Conservation (phyloP, 2,113 vertebrate species). For the Tyrannus savana region DNA sequence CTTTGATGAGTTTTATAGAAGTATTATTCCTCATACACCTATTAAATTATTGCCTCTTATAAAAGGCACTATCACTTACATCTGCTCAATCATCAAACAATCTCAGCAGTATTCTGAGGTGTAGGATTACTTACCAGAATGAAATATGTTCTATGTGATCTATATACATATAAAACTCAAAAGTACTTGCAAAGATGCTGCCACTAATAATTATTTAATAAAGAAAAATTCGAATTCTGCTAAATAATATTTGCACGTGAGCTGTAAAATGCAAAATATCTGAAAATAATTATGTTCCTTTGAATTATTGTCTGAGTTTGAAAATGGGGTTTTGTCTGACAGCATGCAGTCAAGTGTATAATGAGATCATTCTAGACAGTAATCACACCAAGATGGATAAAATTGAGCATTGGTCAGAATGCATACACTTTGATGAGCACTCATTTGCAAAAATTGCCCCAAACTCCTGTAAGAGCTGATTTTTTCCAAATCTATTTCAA, state of each 20-base stretch:
- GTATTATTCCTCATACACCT: background rate
- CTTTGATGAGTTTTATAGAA: background rate
- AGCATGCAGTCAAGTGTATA: conserved; percentile 38
- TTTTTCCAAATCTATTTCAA: background rate
- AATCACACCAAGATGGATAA: background rate
- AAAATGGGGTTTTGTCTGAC: conserved; percentile 3
- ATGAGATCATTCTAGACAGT: conserved; percentile 7
- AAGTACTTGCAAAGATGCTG: background rate
- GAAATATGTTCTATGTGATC: background rate
- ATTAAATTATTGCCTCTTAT: background rate
- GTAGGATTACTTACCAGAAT: background rate
- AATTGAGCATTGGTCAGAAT: conserved; percentile 3
- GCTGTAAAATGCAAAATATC: conserved; percentile 9
- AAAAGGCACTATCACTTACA: background rate
- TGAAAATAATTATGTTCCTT: background rate
- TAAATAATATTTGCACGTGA: background rate
- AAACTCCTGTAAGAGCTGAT: background rate
- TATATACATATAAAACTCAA: background rate
- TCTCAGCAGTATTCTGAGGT: background rate
- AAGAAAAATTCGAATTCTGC: background rate
- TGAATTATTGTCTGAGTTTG: conserved; percentile 32
- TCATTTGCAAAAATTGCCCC: background rate
- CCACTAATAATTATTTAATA: background rate
- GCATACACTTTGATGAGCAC: background rate
- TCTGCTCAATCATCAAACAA: background rate